Evolutionary conservation across 1,140 invertebrate species (phyloP), one percentile per base, ranked within the genome.

Genomic region (Neuroterus valhalla): DNA sequence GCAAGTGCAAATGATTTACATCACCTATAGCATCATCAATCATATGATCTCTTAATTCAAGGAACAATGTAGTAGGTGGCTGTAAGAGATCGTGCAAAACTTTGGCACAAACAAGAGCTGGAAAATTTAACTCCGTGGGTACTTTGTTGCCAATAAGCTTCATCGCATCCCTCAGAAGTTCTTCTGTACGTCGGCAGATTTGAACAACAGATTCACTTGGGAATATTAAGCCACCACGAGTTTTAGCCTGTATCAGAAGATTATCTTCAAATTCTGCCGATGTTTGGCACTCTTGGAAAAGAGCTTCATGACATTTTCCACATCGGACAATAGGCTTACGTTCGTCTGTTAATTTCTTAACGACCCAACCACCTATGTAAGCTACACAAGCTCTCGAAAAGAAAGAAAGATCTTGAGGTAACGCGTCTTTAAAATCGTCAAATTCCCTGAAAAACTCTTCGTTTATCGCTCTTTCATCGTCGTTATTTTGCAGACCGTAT

Each of bases 141-240:
- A 48, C n/a, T 48, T 15, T 15, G 3, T n/a, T n/a, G 3, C 15
- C 15, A 3, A 48, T 15, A 15, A 10, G 11, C 3, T 48, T 48
- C 3, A 48, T 10, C 15, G 15, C 46, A 15, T 48, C n/a, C 17
- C 70, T 71, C n/a, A 71, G 17, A 15, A 50, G 70, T 11, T 62
- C 50, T 71, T 71, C 70, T 15, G 50, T 42, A 10, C 43, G 52
- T 43, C 17, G n/a, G 70, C 70, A 71, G 66, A 71, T 71, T 26
- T 31, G 14, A 15, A 71, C 23, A 6, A 71, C 45, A 6, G 8
- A 71, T 26, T 62, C 23, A 42, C 70, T 71, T 12, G 48, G 70
- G 21, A 38, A 71, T 17, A 71, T 55, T 10, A 71, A 26, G 44
- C 70, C 70, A 23, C 70, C 70, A 38, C 70, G 48, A 8, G 48